Percentiles rank a stretch among this genome's conserved stretches.
These are phyloP conservation scores for Aldrovandia affinis DNA, from an alignment of 2,797 vertebrate genomes.

Conservation along the genomic window DNA sequence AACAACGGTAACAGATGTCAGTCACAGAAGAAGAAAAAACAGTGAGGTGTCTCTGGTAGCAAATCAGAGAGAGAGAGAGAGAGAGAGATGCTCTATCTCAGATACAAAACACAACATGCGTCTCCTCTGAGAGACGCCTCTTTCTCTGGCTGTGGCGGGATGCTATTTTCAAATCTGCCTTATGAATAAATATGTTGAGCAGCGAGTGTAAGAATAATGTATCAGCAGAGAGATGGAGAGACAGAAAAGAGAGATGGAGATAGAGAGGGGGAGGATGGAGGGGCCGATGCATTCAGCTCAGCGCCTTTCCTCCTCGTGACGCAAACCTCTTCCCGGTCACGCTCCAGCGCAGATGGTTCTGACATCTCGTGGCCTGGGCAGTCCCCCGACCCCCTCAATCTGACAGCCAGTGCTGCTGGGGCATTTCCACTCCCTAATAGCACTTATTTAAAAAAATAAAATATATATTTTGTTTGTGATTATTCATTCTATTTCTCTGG, in stretches of 20 bases:
- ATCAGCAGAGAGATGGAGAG: background rate
- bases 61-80: too few species aligned
- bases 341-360: background rate
- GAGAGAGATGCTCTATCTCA: background rate
- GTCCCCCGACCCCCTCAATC: background rate
- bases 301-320: background rate
- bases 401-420: background rate
- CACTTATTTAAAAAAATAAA: too few species aligned
- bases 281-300: background rate
- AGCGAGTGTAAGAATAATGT: constrained; percentile 18
- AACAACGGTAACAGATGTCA: background rate
- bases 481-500: background rate
- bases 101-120: constrained; percentile 8
- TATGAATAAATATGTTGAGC: background rate
- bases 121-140: background rate
- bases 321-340: background rate
- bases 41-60: background rate
- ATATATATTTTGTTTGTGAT: background rate
- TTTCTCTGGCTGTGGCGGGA: background rate
- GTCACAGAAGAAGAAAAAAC: background rate
- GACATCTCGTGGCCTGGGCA: background rate
- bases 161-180: background rate
- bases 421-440: too few species aligned
- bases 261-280: background rate
- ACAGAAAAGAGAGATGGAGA: background rate